Conservation (phyloP, 1,140 invertebrate species). For the Drosophila insularis region DNA sequence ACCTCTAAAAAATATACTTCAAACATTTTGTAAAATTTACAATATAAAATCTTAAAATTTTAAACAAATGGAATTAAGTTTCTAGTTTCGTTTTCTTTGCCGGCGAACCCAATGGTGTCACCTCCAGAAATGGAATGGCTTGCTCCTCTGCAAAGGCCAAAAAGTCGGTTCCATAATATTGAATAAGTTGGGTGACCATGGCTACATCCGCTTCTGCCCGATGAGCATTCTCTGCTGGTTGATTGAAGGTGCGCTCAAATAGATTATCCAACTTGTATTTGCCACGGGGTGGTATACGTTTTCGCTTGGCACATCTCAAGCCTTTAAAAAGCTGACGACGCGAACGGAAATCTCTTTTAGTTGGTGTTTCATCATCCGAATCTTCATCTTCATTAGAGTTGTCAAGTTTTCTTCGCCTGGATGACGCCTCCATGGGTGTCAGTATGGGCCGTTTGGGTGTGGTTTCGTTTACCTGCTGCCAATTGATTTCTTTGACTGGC, state of each 20-base stretch:
- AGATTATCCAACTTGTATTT: constrained; percentile 84
- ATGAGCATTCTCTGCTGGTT: constrained; percentile 83
- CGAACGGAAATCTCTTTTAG: constrained; percentile 18
- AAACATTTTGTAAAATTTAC: no score
- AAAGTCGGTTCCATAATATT: constrained; percentile 84
- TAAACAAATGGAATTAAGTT: background rate
- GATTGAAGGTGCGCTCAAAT: constrained; percentile 83
- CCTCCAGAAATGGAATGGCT: constrained; percentile 81
- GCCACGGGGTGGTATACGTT: constrained; percentile 59
- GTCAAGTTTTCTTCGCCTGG: constrained; percentile 39
- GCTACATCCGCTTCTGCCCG: constrained; percentile 86
- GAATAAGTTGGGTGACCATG: constrained; percentile 84
- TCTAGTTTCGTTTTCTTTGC: background rate
- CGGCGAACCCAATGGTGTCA: constrained; percentile 44
- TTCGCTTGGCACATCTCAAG: constrained; percentile 33
- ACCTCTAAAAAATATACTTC: no score
- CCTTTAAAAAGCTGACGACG: constrained; percentile 54
- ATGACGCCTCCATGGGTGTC: background rate
- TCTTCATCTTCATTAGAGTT: constrained; percentile 25
- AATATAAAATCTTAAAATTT: no score
- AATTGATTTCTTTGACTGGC: constrained; percentile 27
- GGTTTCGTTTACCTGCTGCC: constrained; percentile 79
- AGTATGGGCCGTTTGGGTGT: constrained; percentile 79
- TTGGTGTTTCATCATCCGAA: background rate
- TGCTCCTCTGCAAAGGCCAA: constrained; percentile 84